Percentiles rank a stretch among this genome's conserved stretches.
These are phyloP conservation scores for Drosophila meridiana DNA, from an alignment of 2,888 invertebrate genomes.

Conservation along the genomic window DNA sequence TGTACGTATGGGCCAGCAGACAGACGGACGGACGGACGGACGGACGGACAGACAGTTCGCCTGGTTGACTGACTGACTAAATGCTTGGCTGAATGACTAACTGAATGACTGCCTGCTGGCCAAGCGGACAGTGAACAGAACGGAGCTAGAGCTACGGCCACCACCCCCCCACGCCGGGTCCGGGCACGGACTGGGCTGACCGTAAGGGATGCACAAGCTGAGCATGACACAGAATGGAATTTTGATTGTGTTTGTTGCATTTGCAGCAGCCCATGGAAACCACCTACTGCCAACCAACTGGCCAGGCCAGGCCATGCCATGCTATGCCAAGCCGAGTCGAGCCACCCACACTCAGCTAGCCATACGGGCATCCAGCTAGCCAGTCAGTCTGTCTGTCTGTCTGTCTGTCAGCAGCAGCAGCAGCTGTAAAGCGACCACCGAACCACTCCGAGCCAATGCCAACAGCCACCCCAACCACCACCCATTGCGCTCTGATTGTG, in stretches of 20 bases:
- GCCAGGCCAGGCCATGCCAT: neutral
- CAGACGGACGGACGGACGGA: constrained; percentile 7
- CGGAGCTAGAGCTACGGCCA: neutral
- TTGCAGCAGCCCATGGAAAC: constrained; percentile 35
- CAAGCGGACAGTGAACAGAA: constrained; percentile 21
- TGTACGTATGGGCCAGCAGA: constrained; percentile 18
- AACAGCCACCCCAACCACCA: constrained; percentile 4
- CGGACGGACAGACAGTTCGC: constrained; percentile 34
- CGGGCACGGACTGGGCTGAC: constrained; percentile 1
- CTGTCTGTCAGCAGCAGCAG: constrained; percentile 23
- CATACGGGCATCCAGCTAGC: neutral
- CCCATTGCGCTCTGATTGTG: constrained; percentile 55
- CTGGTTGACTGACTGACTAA: constrained; percentile 63
- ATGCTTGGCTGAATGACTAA: constrained; percentile 64
- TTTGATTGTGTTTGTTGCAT: constrained; percentile 68
- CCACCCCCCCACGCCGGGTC: neutral
- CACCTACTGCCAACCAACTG: constrained; percentile 26
- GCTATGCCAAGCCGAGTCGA: neutral
- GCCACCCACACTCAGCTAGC: constrained; percentile 4
- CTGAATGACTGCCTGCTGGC: constrained; percentile 54
- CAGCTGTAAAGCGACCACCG: constrained; percentile 25
- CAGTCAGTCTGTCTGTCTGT: constrained; percentile 4
- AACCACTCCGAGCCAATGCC: neutral
- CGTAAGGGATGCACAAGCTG: constrained; percentile 29
- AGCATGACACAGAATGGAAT: constrained; percentile 66